Conservation (phyloP, 2,888 invertebrate species). For the Agrotis segetum region DNA sequence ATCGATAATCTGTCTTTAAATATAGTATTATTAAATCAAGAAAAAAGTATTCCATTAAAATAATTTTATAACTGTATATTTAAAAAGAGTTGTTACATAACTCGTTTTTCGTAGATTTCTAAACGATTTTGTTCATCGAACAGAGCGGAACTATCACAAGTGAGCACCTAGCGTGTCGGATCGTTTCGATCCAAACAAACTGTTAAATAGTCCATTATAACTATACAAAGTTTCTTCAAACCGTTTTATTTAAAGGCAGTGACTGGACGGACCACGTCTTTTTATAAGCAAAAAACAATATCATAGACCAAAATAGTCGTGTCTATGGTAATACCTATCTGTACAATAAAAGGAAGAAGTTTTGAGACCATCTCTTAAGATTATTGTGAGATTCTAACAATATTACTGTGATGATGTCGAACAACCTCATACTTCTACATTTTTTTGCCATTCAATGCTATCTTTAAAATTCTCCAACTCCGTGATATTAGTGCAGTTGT, state of each 20-base stretch:
- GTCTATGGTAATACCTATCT: conserved; percentile 15
- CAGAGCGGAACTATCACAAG: conserved; percentile 63
- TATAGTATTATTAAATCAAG: conserved; percentile 48
- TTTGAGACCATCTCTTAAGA: conserved; percentile 24
- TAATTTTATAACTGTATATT: conserved; percentile 40
- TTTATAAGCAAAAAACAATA: conserved; percentile 14
- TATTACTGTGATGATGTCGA: conserved; percentile 51
- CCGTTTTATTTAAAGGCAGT: conserved; percentile 63
- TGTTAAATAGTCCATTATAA: conserved; percentile 17
- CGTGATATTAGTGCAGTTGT: conserved; percentile 7
- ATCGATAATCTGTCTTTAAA: conserved; percentile 50
- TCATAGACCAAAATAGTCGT: neutral
- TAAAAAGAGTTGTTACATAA: conserved; percentile 47
- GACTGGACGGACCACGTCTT: conserved; percentile 69
- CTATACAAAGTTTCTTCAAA: conserved; percentile 24
- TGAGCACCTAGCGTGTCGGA: conserved; percentile 56
- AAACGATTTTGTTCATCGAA: conserved; percentile 57
- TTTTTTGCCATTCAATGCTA: conserved; percentile 10
- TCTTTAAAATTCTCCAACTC: neutral
- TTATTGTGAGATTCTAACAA: conserved; percentile 60
- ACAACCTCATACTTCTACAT: conserved; percentile 10
- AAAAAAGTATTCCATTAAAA: conserved; percentile 32
- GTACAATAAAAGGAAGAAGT: conserved; percentile 9
- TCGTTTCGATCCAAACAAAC: conserved; percentile 30
- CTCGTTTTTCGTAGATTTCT: conserved; percentile 31